Conservation (phyloP, 23 tunicate genomes). For the Clavelina lepadiformis region DNA sequence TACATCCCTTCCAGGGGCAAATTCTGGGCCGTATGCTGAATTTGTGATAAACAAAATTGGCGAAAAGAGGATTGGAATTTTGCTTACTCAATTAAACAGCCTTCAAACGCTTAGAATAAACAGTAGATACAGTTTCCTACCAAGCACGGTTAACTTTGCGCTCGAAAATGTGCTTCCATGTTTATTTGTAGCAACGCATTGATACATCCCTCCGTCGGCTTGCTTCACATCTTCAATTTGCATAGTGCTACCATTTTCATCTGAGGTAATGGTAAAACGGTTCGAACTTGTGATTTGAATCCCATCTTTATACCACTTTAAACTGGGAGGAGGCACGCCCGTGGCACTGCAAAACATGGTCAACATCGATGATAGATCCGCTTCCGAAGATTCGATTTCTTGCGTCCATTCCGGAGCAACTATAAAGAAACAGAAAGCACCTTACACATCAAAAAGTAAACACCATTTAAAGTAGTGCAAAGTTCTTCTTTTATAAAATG, state of each 20-base stretch:
- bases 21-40: constrained; percentile 22
- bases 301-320: constrained; percentile 44
- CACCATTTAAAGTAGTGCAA: too few species aligned
- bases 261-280: neutral
- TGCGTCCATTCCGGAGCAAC: too few species aligned
- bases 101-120: neutral
- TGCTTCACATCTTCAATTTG: neutral
- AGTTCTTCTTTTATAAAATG: too few species aligned
- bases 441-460: too few species aligned
- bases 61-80: too few species aligned
- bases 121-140: constrained; percentile 10
- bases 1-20: constrained; percentile 8
- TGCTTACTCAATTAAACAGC: too few species aligned
- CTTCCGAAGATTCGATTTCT: too few species aligned
- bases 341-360: constrained; percentile 19
- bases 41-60: too few species aligned
- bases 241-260: constrained; percentile 10
- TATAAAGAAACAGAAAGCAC: too few species aligned
- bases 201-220: constrained; percentile 47
- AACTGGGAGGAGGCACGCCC: constrained; percentile 22
- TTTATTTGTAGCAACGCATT: constrained; percentile 33
- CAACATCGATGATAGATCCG: constrained; percentile 2
- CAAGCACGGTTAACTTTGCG: constrained; percentile 20
- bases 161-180: constrained; percentile 45
- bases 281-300: neutral